phyloP scores from a whole-genome alignment of 1,140 invertebrate genomes.

The Bombus superbus region DNA sequence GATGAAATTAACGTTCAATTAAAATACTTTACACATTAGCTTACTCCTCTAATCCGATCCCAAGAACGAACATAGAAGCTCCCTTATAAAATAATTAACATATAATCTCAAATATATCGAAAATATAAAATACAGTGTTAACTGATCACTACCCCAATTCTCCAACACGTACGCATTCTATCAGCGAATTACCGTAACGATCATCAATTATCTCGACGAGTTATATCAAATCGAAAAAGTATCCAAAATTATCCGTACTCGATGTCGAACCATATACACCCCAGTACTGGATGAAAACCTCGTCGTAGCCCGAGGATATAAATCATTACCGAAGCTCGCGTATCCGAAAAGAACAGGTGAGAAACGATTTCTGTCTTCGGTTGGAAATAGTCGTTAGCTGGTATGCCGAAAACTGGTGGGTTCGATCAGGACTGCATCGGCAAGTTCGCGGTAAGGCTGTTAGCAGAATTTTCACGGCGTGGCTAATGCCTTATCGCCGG shows the following conservation, averaged over 20 bases:
- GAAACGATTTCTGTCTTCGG: neutral
- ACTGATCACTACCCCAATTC: neutral
- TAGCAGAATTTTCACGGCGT: conserved; percentile 46
- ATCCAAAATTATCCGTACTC: neutral
- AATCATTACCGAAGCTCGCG: conserved; percentile 1
- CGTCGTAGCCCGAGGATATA: neutral
- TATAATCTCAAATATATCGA: too few species aligned
- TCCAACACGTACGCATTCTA: neutral
- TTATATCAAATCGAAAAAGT: neutral
- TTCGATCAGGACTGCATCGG: conserved; percentile 27
- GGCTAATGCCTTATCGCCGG: conserved; percentile 34
- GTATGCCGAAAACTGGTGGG: neutral
- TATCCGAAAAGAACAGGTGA: neutral
- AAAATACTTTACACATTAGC: too few species aligned
- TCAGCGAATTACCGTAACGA: neutral
- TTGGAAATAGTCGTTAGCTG: too few species aligned
- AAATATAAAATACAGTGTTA: too few species aligned
- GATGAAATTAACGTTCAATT: too few species aligned
- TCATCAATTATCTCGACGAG: neutral
- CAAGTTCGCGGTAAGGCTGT: conserved; percentile 43
- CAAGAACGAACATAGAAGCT: neutral
- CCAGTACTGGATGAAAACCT: neutral
- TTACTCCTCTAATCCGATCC: neutral
- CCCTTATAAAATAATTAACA: neutral
- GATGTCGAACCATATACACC: neutral